phyloP scores from a whole-genome alignment of 2,797 vertebrate species.

The Tachyglossus aculeatus region DNA sequence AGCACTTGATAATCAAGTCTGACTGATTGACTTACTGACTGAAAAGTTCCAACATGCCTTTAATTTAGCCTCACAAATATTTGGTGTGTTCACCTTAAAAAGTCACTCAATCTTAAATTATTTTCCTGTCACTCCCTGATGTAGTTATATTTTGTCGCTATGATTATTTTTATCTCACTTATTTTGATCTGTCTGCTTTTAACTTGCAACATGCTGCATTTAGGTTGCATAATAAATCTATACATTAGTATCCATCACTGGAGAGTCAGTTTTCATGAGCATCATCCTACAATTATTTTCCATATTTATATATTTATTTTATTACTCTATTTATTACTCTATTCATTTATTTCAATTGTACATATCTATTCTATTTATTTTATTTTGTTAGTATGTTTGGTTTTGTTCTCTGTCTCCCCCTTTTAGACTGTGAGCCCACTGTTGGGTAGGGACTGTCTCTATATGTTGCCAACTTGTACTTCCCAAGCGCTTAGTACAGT shows the following conservation, averaged over 20 bases:
- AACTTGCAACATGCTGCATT: slow-evolving; percentile 60
- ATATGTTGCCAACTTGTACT: too few relatives aligned
- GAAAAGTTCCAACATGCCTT: slow-evolving; percentile 41
- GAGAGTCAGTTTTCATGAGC: slow-evolving; percentile 69
- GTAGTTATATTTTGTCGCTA: slow-evolving; percentile 64
- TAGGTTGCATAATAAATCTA: slow-evolving; percentile 63
- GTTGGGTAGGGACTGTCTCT: too few relatives aligned
- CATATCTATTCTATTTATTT: too few relatives aligned
- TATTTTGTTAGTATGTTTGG: too few relatives aligned
- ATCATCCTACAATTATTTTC: slow-evolving; percentile 59
- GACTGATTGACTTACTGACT: slow-evolving; percentile 26
- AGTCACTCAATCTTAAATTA: slow-evolving; percentile 58
- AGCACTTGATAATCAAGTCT: too few relatives aligned
- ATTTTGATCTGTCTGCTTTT: slow-evolving; percentile 70
- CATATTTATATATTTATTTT: too few relatives aligned
- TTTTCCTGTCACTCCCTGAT: slow-evolving; percentile 52
- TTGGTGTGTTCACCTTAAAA: slow-evolving; percentile 51
- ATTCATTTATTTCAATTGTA: too few relatives aligned
- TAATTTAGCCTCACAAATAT: slow-evolving; percentile 59
- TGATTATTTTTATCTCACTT: slow-evolving; percentile 58
- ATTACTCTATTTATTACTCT: too few relatives aligned
- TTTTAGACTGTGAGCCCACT: too few relatives aligned
- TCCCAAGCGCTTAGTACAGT: too few relatives aligned
- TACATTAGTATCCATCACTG: slow-evolving; percentile 66
- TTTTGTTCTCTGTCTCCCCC: too few relatives aligned